Evolutionary conservation across 1,140 invertebrate species (phyloP), one percentile per base, ranked within the genome.

Genomic region (Streblospio benedicti): DNA sequence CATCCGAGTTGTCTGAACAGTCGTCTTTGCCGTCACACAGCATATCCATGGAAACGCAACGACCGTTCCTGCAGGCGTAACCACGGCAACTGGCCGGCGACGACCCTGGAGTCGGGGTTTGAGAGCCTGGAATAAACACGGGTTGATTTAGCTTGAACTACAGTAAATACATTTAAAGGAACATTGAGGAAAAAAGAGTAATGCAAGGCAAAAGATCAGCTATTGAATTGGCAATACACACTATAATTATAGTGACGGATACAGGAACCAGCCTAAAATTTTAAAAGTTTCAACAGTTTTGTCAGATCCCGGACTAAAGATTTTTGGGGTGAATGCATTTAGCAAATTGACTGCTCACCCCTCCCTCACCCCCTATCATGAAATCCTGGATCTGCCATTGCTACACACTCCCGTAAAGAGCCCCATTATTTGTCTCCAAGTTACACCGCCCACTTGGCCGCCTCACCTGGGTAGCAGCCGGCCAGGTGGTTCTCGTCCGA

Each of bases 1-100:
- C 87, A 63, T 90, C 88, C 0, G 85, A 85, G 38, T 80, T 76
- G 71, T 89, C 87, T 0, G 73, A 72, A 72, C 88, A 90, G 67
- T 89, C 87, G 25, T 76, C 66, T 0, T 83, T 80, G 44, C 81
- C 82, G 69, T 90, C 86, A 62, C 88, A 90, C 5, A 88, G 78
- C 66, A 83, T 86, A 1, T 76, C 71, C 0, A 81, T 72, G 0
- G 81, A 77, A 35, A 89, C 82, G 69, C 87, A 89, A 27, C 82
- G 78, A 23, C 82, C 79, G 54, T 77, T 81, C 2, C 69, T 78
- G 63, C 88, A 90, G 44, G 20, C 18, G n/a, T 43, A 56, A 32
- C 43, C 14, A 9, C 14, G 31, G 30, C 53, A 56, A 2, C 20
- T 18, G 2, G 33, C n/a, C 4, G 4, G n/a, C 31, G 33, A n/a